Base-by-base conservation (phyloP, 1,140 invertebrate genomes). In the Scaptomyza pallida region DNA sequence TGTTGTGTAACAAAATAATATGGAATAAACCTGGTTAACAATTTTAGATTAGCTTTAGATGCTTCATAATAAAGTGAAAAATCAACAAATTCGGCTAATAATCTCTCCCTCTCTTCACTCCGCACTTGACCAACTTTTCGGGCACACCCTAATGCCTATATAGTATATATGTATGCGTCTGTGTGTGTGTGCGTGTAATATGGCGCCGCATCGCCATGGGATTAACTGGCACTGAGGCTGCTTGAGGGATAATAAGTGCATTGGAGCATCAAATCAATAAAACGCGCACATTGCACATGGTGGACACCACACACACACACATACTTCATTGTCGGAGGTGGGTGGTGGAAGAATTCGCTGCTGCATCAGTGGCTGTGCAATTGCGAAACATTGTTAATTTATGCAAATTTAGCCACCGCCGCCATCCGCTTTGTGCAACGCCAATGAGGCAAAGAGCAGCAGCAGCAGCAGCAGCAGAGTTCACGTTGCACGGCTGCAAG, bases 321-420 rank as follows among this genome's bases (percentile, higher is more conserved):
- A 75, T 43, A 65, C 70, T 30, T n/a, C 13, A 4, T 4, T 47
- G 6, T 44, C 40, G 43, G 43, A 35, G 43, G 43, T 47, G 47
- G 45, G 26, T n/a, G 60, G 76, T 55, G 41, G 61, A 83, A 81
- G 80, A 80, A 83, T 85, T 67, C 81, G 69, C 81, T 86, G 81
- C 81, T 86, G 81, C 81, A 85, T 86, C 81, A 86, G 81, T 85
- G 81, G 50, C 81, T 85, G 77, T 85, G 81, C 69, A 86, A 86
- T 85, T 85, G 81, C 81, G 81, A 81, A 85, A 85, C 81, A 85
- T 85, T 86, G 81, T 85, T 85, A 85, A 85, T 85, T 85, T 85
- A 85, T 85, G 81, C 81, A 85, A 85, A 85, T 85, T 85, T 86
- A 86, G 81, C 81, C 81, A 70, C 63, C 81, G 73, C 81, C 81